Conservation (phyloP, 2,797 vertebrate genomes). For the Glyptemys insculpta region DNA sequence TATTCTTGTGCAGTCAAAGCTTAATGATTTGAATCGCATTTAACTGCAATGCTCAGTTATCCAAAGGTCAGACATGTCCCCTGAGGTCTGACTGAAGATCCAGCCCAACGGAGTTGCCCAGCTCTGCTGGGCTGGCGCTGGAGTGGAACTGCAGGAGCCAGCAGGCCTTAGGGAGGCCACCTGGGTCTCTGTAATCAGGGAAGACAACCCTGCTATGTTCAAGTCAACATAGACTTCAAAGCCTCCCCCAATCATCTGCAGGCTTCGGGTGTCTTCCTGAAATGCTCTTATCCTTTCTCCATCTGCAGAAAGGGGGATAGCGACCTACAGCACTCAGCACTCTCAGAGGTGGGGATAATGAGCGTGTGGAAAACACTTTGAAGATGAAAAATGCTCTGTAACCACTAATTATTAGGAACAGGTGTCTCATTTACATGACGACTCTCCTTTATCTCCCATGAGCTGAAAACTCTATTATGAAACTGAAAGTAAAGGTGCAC, state of each 20-base stretch:
- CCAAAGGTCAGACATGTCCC: constrained; percentile 59
- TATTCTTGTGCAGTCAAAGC: neutral
- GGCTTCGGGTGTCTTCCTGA: neutral
- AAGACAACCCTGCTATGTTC: neutral
- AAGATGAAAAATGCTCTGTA: constrained; percentile 39
- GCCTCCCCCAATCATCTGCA: neutral
- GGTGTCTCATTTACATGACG: constrained; percentile 24
- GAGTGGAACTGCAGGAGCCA: neutral
- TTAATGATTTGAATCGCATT: constrained; percentile 15
- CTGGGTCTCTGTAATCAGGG: constrained; percentile 1
- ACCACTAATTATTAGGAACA: constrained; percentile 64
- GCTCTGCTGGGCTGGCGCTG: constrained; percentile 30
- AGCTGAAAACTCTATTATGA: constrained; percentile 67
- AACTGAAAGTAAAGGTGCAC: constrained; percentile 29
- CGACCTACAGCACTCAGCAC: neutral
- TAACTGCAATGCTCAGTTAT: constrained; percentile 45
- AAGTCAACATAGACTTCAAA: neutral
- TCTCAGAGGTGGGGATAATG: neutral
- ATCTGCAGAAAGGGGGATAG: neutral
- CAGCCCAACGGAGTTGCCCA: constrained; percentile 5
- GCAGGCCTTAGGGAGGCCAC: neutral
- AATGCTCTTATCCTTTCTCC: constrained; percentile 48
- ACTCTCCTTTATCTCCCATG: constrained; percentile 52
- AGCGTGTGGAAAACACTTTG: neutral
- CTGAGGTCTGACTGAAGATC: constrained; percentile 33